Base-by-base conservation (phyloP, 2,113 vertebrate genomes). In the Syrrhaptes paradoxus region DNA sequence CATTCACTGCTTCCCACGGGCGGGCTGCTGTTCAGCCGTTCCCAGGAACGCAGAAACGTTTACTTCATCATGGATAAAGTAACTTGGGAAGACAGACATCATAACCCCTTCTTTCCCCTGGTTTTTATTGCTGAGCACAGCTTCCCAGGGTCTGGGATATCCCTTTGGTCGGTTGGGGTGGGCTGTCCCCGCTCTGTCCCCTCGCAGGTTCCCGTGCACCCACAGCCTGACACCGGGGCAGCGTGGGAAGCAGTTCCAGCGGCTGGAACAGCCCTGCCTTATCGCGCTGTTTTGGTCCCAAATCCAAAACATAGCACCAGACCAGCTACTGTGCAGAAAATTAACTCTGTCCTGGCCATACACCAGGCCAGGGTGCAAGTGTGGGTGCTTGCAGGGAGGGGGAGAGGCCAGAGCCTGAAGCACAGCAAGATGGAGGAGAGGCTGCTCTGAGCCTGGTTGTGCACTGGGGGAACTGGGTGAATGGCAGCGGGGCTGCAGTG, bases 201-300 rank as follows among this genome's bases (percentile, higher is more conserved):
- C 41, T 73, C 54, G 17, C 45, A 22, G 12, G 31, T 45, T 10
- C 45, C 57, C 34, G 49, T 52, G 45, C 31, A 43, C 31, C 41
- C 54, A 65, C 36, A 41, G 41, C 43, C 79, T 9, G n/a, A 58
- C 2, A 0, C 28, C 59, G 74, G 9, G 58, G 15, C 58, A 57
- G 59, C 0, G 2, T 95, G 90, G 73, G 93, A 93, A 95, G 63
- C 36, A 13, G 41, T 41, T 41, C 41, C 85, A 71, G 8, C 11
- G 74, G 46, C 92, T 74, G 4, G n/a, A 87, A 31, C 73, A 78
- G 4, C 65, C 68, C 81, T 41, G 51, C 57, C 82, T 93, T 96
- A 95, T 96, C 85, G n/a, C 36, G 2, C 51, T 94, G 59, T 32
- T 89, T 62, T 74, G 68, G n/a, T 89, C 74, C 61, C 31, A 43